Evolutionary conservation across 1,140 invertebrate genomes (phyloP), one percentile per base, ranked within the genome.

Genomic region (Neodiprion pinetum): DNA sequence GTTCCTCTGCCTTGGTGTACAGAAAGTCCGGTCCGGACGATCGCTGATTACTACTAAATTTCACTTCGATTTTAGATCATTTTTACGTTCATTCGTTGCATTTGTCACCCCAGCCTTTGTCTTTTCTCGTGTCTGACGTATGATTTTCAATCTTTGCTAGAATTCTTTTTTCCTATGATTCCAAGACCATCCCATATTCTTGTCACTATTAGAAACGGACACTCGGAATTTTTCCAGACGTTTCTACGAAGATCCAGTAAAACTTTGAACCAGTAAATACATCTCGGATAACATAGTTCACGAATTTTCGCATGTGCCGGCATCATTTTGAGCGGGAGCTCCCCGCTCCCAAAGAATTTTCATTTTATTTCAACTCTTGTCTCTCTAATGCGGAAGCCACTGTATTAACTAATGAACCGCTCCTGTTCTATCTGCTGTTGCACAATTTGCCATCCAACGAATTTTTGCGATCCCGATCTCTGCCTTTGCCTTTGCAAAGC

Each of bases 171-270:
- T 88, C 77, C 87, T 85, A 80, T 88, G 87, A 84, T 89, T 89
- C 86, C 87, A 88, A 80, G 87, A 88, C 86, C 87, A 88, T 89
- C 80, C 87, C 87, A 89, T 86, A 84, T 83, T 85, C 81, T 70
- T n/a, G 66, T 65, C 65, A 61, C 47, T 48, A 72, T 72, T 8
- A 72, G 21, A 10, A 74, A 53, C 65, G 67, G 66, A 67, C 67
- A 28, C 76, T 74, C 67, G 72, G 71, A 70, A 77, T 72, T 68
- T 67, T 48, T 47, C 4, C 14, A 14, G 12, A 11, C 61, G 61
- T 14, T 14, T 14, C 21, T 21, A 14, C 7, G 61, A 21, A 3
- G 5, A n/a, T 48, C 14, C 72, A 50, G 68, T 40, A 49, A 75
- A 71, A 68, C 70, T 71, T 65, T 67, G 10, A 73, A 75, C 72